phyloP scores from a whole-genome alignment of 1,140 invertebrate species.

The Agrypnia vestita region DNA sequence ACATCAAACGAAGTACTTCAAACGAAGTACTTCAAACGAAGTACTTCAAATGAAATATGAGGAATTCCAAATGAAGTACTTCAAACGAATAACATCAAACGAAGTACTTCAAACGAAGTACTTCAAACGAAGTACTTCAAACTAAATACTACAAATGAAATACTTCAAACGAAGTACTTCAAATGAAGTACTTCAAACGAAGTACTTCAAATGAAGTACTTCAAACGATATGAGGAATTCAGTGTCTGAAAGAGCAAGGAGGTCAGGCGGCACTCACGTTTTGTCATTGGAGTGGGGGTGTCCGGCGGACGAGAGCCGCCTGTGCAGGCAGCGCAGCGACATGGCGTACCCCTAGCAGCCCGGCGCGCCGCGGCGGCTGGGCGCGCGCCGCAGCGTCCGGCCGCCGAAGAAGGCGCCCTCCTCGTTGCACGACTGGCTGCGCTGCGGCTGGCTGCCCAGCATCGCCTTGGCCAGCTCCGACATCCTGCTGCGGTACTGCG shows the following conservation, averaged over 20 bases:
- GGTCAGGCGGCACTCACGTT: slow-evolving; percentile 42
- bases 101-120: no score
- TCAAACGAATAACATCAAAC: no score
- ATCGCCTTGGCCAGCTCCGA: slow-evolving; percentile 59
- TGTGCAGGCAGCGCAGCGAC: slow-evolving; percentile 74
- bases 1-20: no score
- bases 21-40: no score
- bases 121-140: no score
- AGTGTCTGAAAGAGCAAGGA: neutral
- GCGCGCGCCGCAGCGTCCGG: slow-evolving; percentile 69
- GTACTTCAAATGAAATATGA: no score
- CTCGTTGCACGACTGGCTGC: slow-evolving; percentile 72
- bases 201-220: no score
- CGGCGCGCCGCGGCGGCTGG: slow-evolving; percentile 69
- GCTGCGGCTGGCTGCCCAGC: slow-evolving; percentile 68
- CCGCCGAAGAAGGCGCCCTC: slow-evolving; percentile 73
- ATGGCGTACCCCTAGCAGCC: slow-evolving; percentile 74
- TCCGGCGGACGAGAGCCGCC: slow-evolving; percentile 70
- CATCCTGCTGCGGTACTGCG: slow-evolving; percentile 42
- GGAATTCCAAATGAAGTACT: no score
- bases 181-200: no score
- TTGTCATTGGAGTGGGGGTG: slow-evolving; percentile 57
- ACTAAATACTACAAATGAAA: no score
- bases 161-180: no score
- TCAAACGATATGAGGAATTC: no score